These are phyloP conservation scores for Neoaliturus tenellus DNA, from an alignment of 2,888 invertebrate species.

Conservation along the genomic window DNA sequence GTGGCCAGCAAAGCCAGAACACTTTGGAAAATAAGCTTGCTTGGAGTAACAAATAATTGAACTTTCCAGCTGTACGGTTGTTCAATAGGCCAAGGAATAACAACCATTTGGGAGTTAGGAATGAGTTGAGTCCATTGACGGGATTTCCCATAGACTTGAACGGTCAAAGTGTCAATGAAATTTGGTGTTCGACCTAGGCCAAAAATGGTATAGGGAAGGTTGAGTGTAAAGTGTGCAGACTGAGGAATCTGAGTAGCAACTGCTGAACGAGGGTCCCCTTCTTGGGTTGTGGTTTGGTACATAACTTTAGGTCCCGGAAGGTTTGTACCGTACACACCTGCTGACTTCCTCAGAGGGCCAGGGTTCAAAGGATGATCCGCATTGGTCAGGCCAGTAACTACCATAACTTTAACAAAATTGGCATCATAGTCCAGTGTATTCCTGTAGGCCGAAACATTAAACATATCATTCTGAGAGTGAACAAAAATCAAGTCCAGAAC, in stretches of 20 bases:
- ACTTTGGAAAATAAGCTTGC: constrained; percentile 94
- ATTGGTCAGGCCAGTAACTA: constrained; percentile 89
- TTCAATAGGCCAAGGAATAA: constrained; percentile 90
- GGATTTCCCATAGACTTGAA: constrained; percentile 77
- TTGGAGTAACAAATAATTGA: constrained; percentile 96
- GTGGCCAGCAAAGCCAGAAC: constrained; percentile 92
- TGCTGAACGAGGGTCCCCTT: constrained; percentile 87
- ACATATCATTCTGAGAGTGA: constrained; percentile 71
- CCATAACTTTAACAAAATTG: constrained; percentile 97
- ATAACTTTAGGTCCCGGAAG: constrained; percentile 93
- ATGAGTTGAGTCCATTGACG: constrained; percentile 94
- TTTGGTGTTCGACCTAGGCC: constrained; percentile 99
- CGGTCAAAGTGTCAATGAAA: constrained; percentile 93
- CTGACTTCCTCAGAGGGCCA: constrained; percentile 84
- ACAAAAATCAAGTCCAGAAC: constrained; percentile 93
- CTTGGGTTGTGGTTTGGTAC: constrained; percentile 92
- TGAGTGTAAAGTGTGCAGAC: constrained; percentile 94
- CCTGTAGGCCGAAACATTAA: constrained; percentile 83
- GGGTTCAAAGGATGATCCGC: constrained; percentile 78
- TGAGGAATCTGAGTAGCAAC: constrained; percentile 93
- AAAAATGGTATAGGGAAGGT: constrained; percentile 96
- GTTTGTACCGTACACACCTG: constrained; percentile 91
- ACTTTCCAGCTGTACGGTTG: constrained; percentile 91
- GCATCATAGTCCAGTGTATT: constrained; percentile 96
- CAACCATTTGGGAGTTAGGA: constrained; percentile 98